Base-by-base conservation (phyloP, 2,797 vertebrate genomes). In the Gobionotothen gibberifrons region DNA sequence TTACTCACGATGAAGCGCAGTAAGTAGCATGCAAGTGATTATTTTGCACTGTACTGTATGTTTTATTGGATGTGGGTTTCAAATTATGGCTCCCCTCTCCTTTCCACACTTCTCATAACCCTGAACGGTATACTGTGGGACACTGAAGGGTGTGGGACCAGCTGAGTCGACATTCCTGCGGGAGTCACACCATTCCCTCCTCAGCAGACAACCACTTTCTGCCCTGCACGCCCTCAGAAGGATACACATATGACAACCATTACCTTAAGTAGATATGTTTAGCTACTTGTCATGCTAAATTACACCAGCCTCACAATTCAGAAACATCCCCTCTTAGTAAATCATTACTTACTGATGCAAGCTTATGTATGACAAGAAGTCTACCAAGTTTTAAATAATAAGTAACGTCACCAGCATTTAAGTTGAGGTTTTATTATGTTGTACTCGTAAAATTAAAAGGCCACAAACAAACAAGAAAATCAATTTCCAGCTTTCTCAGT, bases 121-220 rank as follows among this genome's bases (percentile, higher is more conserved):
- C 76, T 67, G 63, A 78, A 15, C 10, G 3, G 21, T 57, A 36
- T 36, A 44, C 69, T 69, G 79, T 6, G 62, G 84, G 76, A 68
- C 69, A 21, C 58, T 73, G 60, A 17, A 71, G 79, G 87, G 86
- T 72, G 83, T 80, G 78, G 81, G 65, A 80, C 57, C 69, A 76
- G 86, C 89, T 83, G 85, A 90, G 86, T 81, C 80, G 79, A 87
- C 93, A 93, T 93, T 93, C 92, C 90, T 93, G 92, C 76, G 90
- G 92, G 85, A 84, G 67, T 71, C 76, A 4, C 81, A 78, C 81
- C 63, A 80, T 86, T 88, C 85, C 82, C 85, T 61, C 32, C 69
- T 81, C 58, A 15, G 78, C 67, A 61, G 74, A 82, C 53, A 81
- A 85, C 86, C 74, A 48, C 76, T 78, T 77, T 67, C 62, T 69